Conservation (phyloP, 2,797 vertebrate genomes). For the Podarcis siculus region DNA sequence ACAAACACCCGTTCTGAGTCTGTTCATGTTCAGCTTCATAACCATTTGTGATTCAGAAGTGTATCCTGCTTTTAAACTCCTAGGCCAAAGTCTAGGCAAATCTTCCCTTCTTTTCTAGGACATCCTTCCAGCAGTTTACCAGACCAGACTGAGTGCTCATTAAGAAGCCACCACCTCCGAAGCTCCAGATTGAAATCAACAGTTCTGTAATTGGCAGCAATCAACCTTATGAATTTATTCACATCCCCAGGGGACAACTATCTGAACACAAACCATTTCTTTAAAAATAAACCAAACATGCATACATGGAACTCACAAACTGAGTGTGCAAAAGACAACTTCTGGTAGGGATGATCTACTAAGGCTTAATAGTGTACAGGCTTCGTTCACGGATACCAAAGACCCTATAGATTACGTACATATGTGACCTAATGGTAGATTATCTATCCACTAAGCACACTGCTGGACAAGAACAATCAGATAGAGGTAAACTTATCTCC, state of each 20-base stretch:
- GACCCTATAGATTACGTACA: neutral
- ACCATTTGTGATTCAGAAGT: neutral
- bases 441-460: neutral
- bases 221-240: neutral
- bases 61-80: neutral
- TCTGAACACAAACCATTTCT: neutral
- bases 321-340: neutral
- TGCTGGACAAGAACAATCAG: neutral
- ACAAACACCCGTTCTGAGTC: neutral
- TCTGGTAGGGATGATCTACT: neutral
- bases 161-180: neutral
- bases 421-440: neutral
- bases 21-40: neutral
- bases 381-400: constrained; percentile 7
- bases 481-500: constrained; percentile 10
- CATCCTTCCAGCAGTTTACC: neutral
- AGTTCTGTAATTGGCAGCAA: neutral
- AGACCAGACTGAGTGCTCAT: neutral
- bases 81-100: neutral
- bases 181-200: neutral
- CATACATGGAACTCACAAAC: neutral
- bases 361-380: neutral
- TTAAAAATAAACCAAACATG: neutral
- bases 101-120: neutral
- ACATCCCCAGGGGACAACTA: too few relatives aligned